Conservation (phyloP, 2,113 vertebrate genomes). For the Bos javanicus region DNA sequence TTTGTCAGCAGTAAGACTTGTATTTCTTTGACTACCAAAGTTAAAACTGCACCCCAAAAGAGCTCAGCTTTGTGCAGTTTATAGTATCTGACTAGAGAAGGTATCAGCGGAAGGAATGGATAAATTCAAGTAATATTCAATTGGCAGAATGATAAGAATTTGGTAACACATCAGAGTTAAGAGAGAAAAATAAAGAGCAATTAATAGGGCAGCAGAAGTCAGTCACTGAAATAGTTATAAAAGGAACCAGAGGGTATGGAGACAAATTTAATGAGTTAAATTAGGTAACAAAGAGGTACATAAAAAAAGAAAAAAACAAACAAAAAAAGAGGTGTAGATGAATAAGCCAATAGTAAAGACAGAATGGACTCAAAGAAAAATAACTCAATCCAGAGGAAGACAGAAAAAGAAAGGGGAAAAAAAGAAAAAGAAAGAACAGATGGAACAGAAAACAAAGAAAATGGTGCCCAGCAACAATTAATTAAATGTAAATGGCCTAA, state of each 20-base stretch:
- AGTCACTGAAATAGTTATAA: not conserved
- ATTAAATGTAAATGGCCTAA: not conserved
- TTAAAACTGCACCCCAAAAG: not conserved
- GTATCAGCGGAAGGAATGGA: not conserved
- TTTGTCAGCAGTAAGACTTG: not conserved
- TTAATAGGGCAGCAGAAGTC: not conserved
- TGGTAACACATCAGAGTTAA: not conserved
- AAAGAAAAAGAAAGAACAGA: not conserved
- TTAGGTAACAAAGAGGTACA: not conserved
- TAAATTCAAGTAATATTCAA: not conserved
- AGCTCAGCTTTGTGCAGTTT: not conserved
- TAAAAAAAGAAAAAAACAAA: not conserved
- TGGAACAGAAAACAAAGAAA: not conserved
- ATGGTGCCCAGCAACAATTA: not conserved
- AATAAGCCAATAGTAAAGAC: not conserved
- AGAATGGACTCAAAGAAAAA: not conserved
- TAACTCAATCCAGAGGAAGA: not conserved
- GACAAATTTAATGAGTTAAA: not conserved
- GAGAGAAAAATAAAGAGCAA: not conserved
- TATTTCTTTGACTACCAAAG: not conserved
- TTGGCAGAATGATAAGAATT: not conserved
- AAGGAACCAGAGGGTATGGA: not conserved
- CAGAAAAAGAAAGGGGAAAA: not conserved
- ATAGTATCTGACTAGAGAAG: not conserved
- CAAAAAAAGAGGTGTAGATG: not conserved